A percentile compares a stretch with the other conserved stretches of the same genome.
Evolutionary conservation across 1,140 invertebrate genomes (phyloP).

Genomic region (Bombus confusus): DNA sequence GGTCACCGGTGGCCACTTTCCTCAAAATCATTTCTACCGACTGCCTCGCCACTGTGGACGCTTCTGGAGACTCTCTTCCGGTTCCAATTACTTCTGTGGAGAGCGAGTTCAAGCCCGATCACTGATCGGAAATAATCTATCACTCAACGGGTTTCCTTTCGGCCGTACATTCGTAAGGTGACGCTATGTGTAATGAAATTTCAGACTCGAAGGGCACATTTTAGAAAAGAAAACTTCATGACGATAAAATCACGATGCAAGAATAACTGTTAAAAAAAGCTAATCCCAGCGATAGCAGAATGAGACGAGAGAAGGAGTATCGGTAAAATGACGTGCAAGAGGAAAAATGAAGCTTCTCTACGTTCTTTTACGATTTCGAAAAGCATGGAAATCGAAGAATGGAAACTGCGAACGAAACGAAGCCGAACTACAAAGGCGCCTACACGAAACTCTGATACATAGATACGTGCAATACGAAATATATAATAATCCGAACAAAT

Average conservation of each 20-base stretch:
- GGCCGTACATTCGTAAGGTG: background rate
- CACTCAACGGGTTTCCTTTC: background rate
- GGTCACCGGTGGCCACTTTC: background rate
- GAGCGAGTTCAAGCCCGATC: background rate
- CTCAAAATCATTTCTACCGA: background rate
- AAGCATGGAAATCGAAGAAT: background rate
- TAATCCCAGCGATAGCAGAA: too few relatives aligned
- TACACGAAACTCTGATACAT: background rate
- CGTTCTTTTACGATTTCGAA: background rate
- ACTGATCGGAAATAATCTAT: background rate
- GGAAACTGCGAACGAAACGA: background rate
- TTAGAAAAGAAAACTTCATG: background rate
- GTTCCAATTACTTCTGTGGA: conserved; percentile 1
- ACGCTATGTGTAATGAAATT: background rate
- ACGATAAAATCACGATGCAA: too few relatives aligned
- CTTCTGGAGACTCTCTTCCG: background rate
- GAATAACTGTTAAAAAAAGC: too few relatives aligned
- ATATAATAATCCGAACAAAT: background rate
- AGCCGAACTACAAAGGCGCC: background rate
- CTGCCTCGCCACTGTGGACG: background rate
- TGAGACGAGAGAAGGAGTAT: background rate
- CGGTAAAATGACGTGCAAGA: background rate
- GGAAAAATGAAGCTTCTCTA: background rate
- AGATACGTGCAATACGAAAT: background rate
- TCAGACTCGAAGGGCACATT: background rate